phyloP scores from a whole-genome alignment of 2,797 vertebrate species.

The Squalus acanthias region DNA sequence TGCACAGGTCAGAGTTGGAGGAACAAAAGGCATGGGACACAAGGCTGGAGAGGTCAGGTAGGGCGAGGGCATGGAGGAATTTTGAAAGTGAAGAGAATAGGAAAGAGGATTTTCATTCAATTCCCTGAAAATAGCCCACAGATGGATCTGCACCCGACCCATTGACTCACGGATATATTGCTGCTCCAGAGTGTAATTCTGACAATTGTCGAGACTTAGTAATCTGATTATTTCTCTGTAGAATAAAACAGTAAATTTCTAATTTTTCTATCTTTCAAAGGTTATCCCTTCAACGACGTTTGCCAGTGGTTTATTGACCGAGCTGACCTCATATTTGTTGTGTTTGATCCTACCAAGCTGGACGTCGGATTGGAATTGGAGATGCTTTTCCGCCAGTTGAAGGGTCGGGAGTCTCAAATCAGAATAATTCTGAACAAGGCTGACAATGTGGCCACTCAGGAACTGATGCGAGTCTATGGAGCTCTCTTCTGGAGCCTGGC shows the following conservation, averaged over 20 bases:
- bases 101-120: not conserved
- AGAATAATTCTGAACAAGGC: conserved; percentile 97
- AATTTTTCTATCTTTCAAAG: conserved; percentile 53
- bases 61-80: not conserved
- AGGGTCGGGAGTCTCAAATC: conserved; percentile 95
- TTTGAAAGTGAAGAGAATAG: not conserved
- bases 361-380: conserved; percentile 93
- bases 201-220: not conserved
- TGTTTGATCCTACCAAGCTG: conserved; percentile 95
- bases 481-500: conserved; percentile 97
- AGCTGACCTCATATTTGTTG: conserved; percentile 93
- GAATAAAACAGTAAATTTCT: not conserved
- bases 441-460: conserved; percentile 88
- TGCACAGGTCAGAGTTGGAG: not conserved
- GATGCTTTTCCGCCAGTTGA: conserved; percentile 91
- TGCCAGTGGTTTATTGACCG: conserved; percentile 99
- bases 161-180: not conserved
- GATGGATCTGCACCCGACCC: no score
- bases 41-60: not conserved
- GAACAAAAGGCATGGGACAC: not conserved
- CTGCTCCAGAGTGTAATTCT: not conserved
- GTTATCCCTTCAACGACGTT: conserved; percentile 95
- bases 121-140: not conserved
- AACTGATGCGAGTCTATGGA: conserved; percentile 94
- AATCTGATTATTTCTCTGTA: not conserved